phyloP scores from a whole-genome alignment of 2,113 vertebrate species.

The Melanotaenia duboulayi region DNA sequence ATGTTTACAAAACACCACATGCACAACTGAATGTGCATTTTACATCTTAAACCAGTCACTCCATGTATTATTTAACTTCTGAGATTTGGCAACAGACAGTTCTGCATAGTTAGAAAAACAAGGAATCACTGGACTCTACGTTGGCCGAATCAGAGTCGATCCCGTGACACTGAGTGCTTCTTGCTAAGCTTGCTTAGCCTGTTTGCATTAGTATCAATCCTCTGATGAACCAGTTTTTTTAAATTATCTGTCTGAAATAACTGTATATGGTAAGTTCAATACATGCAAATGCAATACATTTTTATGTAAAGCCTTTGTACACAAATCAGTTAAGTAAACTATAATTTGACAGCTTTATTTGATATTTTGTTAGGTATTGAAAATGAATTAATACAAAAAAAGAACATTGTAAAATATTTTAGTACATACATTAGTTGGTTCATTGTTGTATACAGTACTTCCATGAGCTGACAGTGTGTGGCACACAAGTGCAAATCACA shows the following conservation, averaged over 20 bases:
- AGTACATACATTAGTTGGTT: not conserved
- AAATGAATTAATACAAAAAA: not conserved
- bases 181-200: constrained; percentile 51
- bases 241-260: not conserved
- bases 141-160: constrained; percentile 31
- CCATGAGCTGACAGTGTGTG: not conserved
- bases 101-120: not conserved
- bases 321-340: too few species aligned
- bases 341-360: not conserved
- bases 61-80: not conserved
- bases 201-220: constrained; percentile 2
- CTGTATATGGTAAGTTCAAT: not conserved
- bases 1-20: not conserved
- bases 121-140: not conserved
- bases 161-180: not conserved
- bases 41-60: too few species aligned
- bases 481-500: too few species aligned
- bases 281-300: not conserved
- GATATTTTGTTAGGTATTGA: not conserved
- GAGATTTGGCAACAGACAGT: not conserved
- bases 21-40: not conserved
- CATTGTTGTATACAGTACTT: too few species aligned
- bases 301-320: not conserved
- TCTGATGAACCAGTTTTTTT: not conserved
- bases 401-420: not conserved